Evolutionary conservation across 1,140 invertebrate species (phyloP), one percentile per base, ranked within the genome.

Genomic region (Eriocheir sinensis): DNA sequence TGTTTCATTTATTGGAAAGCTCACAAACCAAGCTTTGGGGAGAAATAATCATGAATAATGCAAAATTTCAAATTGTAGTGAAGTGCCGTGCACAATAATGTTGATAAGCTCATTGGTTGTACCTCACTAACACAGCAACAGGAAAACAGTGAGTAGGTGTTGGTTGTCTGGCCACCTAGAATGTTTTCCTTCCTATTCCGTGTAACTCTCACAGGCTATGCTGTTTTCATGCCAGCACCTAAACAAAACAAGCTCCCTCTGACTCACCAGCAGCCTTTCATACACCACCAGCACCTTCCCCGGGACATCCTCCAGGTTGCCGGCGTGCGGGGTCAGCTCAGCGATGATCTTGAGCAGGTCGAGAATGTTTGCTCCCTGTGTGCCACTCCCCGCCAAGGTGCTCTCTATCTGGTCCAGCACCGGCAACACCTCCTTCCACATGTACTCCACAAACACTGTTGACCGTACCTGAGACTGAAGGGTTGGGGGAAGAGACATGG

Each of bases 331-430:
- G 93, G 97, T 97, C 90, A 99, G 97, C 97, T 99, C 98, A 36
- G 99, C 98, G 96, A 99, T 98, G 48, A 98, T 97, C 97, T 99
- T 99, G 36, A 99, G 97, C 92, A 99, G 96, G 96, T 99, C 98
- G 81, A 99, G 96, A 96, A 93, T 93, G 30, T 89, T 60, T 9
- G 91, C 44, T 34, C 83, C 85, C 34, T 48, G 83, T 41, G 38
- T 80, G 21, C 80, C 79, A 8, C 80, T 81, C n/a, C 83, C 89
- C 40, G 53, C 98, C 15, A 97, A 96, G 96, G 98, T 98, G 95
- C 97, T 97, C 60, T 97, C 98, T 96, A 94, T 96, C 96, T 95
- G 92, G 48, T 95, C 90, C 34, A 96, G 91, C 17, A 88, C 89
- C 36, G 95, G 96, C 91, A 96, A 44, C 32, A 48, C 97, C 97